These are phyloP conservation scores for Telmatherina bonti DNA, from an alignment of 2,797 vertebrate genomes.

Conservation along the genomic window DNA sequence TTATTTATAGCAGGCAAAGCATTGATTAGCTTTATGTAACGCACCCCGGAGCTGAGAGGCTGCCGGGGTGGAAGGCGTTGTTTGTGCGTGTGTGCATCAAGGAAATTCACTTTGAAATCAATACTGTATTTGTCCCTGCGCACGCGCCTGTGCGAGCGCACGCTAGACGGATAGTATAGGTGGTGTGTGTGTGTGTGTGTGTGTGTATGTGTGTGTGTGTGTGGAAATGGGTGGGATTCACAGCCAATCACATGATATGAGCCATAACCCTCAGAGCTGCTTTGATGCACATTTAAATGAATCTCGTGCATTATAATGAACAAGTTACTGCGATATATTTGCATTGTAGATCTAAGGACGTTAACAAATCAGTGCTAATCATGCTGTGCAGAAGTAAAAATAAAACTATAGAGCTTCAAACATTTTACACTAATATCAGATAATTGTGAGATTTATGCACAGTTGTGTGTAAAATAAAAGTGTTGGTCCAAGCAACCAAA, in stretches of 20 bases:
- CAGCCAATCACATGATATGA: constrained; percentile 12
- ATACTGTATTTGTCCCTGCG: constrained; percentile 10
- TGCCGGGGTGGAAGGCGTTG: constrained; percentile 13
- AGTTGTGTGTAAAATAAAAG: no score
- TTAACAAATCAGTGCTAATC: no score
- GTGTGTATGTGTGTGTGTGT: no score
- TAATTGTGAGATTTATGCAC: no score
- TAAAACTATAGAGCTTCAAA: no score
- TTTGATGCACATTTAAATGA: background rate
- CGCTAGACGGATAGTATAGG: constrained; percentile 8
- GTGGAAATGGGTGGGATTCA: background rate
- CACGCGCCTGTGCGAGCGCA: constrained; percentile 1
- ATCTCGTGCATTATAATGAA: background rate
- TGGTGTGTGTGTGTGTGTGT: no score
- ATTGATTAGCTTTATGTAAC: constrained; percentile 64
- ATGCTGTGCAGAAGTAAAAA: no score
- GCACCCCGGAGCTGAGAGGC: constrained; percentile 9
- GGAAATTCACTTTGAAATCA: constrained; percentile 7
- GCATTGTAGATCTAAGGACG: no score
- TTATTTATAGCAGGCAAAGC: constrained; percentile 65
- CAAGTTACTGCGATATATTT: no score
- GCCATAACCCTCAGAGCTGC: background rate
- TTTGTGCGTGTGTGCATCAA: constrained; percentile 3
- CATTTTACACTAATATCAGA: no score
- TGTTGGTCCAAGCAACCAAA: no score